Conservation (phyloP, 2,797 vertebrate genomes). For the Schizopygopsis pylzovi region DNA sequence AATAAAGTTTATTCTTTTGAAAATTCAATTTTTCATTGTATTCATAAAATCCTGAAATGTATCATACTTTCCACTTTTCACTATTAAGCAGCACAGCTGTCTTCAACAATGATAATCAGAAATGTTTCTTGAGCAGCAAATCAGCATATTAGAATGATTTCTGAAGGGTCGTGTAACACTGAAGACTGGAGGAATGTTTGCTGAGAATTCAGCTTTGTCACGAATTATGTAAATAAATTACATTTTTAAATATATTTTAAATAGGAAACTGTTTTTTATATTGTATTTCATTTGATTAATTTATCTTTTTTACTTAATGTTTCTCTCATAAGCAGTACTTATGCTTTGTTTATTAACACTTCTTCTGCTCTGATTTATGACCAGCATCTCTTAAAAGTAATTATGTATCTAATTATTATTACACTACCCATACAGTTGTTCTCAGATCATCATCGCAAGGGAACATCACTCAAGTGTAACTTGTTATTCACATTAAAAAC, state of each 20-base stretch:
- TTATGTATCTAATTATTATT: neutral
- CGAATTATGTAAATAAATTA: neutral
- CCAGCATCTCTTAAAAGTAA: neutral
- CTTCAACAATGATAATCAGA: neutral
- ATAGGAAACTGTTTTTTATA: neutral
- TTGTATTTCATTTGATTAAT: neutral
- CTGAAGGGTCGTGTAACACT: neutral
- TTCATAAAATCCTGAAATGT: neutral
- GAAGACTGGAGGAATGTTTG: neutral
- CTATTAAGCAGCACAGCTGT: neutral
- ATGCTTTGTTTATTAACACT: neutral
- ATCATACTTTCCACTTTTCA: neutral
- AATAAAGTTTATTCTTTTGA: neutral
- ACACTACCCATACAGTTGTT: neutral
- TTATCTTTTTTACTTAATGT: neutral
- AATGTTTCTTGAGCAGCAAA: neutral
- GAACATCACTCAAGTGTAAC: neutral
- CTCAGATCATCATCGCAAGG: neutral
- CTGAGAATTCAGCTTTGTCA: neutral
- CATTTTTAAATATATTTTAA: neutral
- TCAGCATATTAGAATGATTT: neutral
- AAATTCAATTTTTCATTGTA: neutral
- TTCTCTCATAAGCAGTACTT: neutral
- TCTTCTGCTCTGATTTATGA: neutral
- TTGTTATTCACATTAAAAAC: conserved; percentile 5